Percentiles rank a stretch among this genome's conserved stretches.
Evolutionary conservation across 2,113 vertebrate genomes (phyloP).

Genomic region (Microtus oregoni): DNA sequence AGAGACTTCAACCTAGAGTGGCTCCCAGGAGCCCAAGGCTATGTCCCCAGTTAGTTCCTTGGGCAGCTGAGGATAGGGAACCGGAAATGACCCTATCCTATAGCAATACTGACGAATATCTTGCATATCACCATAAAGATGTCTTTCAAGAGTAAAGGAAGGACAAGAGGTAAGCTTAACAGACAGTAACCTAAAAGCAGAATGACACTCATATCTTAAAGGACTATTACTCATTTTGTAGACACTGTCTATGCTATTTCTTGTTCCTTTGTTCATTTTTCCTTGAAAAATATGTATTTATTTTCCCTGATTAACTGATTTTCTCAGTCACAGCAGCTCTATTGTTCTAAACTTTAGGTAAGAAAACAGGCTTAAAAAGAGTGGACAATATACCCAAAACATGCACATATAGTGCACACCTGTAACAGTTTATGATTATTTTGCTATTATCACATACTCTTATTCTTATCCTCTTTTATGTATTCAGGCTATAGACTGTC

Average conservation of each 20-base stretch:
- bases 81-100: too few relatives aligned
- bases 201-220: slow-evolving; percentile 28
- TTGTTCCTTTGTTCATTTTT: slow-evolving; percentile 27
- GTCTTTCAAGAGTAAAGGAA: slow-evolving; percentile 60
- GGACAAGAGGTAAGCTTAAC: slow-evolving; percentile 60
- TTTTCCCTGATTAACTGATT: neutral
- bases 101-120: too few relatives aligned
- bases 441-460: neutral
- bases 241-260: neutral
- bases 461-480: neutral
- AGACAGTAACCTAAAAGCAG: neutral
- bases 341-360: neutral
- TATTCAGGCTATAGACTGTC: neutral
- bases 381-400: neutral
- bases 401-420: neutral
- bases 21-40: too few relatives aligned
- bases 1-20: too few relatives aligned
- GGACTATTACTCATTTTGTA: neutral
- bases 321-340: neutral
- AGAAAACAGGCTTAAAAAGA: neutral
- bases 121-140: too few relatives aligned
- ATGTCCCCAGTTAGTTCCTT: too few relatives aligned
- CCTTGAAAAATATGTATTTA: neutral
- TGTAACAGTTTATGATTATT: neutral
- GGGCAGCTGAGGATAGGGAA: too few relatives aligned